phyloP scores from a whole-genome alignment of 2,797 vertebrate genomes.

The Characodon lateralis region DNA sequence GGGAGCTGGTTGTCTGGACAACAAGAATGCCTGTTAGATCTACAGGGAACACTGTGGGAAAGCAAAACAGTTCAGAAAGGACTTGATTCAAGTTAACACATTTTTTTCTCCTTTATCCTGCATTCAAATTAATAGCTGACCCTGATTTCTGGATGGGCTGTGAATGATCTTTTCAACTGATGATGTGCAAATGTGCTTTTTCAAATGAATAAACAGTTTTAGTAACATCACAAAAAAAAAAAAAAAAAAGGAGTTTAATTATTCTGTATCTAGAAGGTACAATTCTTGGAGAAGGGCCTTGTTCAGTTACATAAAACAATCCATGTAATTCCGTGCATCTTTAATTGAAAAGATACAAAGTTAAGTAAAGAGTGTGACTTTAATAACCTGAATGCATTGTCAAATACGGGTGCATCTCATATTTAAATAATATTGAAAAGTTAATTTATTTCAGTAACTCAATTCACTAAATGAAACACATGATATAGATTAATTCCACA shows the following conservation, averaged over 20 bases:
- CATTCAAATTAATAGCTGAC: not conserved
- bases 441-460: not conserved
- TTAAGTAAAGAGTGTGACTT: too few species aligned
- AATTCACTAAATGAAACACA: not conserved
- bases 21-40: constrained; percentile 52
- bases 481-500: not conserved
- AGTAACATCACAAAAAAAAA: not conserved
- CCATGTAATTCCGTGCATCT: not conserved
- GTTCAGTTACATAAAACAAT: not conserved
- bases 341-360: not conserved
- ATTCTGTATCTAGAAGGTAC: not conserved
- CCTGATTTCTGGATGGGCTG: too few species aligned
- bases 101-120: not conserved
- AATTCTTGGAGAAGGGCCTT: not conserved
- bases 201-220: not conserved
- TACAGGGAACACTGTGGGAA: constrained; percentile 26
- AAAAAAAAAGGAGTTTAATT: not conserved
- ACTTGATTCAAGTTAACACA: not conserved
- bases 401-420: not conserved
- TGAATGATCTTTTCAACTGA: not conserved
- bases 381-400: not conserved
- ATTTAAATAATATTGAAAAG: not conserved
- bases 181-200: not conserved
- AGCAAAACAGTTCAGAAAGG: constrained; percentile 8
- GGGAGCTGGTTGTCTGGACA: constrained; percentile 39